Conservation (phyloP, 1,140 invertebrate species). For the Apis florea region DNA sequence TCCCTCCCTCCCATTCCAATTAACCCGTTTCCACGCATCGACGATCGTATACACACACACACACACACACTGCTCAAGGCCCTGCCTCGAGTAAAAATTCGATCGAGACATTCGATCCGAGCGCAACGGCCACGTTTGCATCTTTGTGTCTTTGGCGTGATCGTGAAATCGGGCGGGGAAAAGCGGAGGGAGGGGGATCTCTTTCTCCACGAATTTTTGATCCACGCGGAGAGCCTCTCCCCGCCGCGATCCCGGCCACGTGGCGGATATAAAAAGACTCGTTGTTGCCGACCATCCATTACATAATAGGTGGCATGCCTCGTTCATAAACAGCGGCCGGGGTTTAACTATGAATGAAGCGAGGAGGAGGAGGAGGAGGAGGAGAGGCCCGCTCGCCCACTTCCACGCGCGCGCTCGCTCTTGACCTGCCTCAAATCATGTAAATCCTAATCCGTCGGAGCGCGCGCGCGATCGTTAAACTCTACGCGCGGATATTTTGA, state of each 20-base stretch:
- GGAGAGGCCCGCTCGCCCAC: constrained; percentile 61
- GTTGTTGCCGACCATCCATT: constrained; percentile 63
- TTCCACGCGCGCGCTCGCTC: constrained; percentile 57
- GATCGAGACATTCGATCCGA: constrained; percentile 7
- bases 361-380: too few species aligned
- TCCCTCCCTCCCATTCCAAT: constrained; percentile 61
- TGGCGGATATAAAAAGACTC: constrained; percentile 69
- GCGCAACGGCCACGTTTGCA: too few species aligned
- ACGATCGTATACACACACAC: constrained; percentile 45
- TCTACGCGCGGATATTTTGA: constrained; percentile 35
- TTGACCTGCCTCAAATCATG: constrained; percentile 74
- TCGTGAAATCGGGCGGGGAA: background rate
- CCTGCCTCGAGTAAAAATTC: constrained; percentile 60
- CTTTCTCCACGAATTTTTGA: too few species aligned
- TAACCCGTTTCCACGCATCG: constrained; percentile 70
- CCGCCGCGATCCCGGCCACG: constrained; percentile 48
- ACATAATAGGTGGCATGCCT: constrained; percentile 71
- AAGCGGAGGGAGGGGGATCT: background rate
- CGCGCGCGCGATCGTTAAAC: background rate
- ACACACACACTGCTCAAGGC: constrained; percentile 19
- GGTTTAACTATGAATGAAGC: constrained; percentile 71
- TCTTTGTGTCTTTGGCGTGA: constrained; percentile 6
- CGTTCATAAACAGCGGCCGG: constrained; percentile 71
- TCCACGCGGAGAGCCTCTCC: constrained; percentile 18
- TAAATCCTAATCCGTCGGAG: constrained; percentile 65